Base-by-base conservation (phyloP, 2,797 vertebrate genomes). In the Heteromormyrus szaboi region DNA sequence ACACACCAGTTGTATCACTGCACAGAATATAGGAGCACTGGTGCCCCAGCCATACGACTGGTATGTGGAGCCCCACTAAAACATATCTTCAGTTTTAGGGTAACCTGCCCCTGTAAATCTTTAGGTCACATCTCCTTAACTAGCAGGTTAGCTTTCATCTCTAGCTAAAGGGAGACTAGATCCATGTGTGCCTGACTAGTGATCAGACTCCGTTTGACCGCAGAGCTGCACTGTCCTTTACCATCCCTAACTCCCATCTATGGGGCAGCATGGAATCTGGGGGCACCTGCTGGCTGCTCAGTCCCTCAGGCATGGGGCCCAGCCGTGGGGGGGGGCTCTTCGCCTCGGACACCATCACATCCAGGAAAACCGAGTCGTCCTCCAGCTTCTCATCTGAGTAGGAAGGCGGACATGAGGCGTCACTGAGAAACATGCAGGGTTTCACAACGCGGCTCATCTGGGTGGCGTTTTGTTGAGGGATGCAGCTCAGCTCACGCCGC, bases 261-360 rank as follows among this genome's bases (percentile, higher is more conserved):
- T 29, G 65, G 9, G 29, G 29, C 37, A 17, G 14, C 37, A 17
- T 19, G 72, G 41, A 17, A 41, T 79, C 3, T 1, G 65, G 14
- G 37, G 72, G 19, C 88, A 98, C 98, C 97, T 99, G 98, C 91
- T 98, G 97, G 11, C 95, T 97, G 92, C 94, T 98, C 89, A 99
- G 96, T 68, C 98, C 98, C 1, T 97, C 96, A 0, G 98, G 97
- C 98, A 98, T 99, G 48, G 98, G 97, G 72, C 97, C 96, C 89
- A 99, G 95, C 91, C 98, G 96, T 0, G 98, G 97, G 0, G 97
- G 97, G 0, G 97, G 96, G 87, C 97, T 97, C 91, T 97, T 97
- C 89, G 95, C 92, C 51, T 99, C 98, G 0, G 97, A 96, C 90
- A 98, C 94, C 6, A 94, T 94, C 88, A 96, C 95, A 89, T 96